phyloP scores from a whole-genome alignment of 2,113 vertebrate species.

The Anhinga rufa region DNA sequence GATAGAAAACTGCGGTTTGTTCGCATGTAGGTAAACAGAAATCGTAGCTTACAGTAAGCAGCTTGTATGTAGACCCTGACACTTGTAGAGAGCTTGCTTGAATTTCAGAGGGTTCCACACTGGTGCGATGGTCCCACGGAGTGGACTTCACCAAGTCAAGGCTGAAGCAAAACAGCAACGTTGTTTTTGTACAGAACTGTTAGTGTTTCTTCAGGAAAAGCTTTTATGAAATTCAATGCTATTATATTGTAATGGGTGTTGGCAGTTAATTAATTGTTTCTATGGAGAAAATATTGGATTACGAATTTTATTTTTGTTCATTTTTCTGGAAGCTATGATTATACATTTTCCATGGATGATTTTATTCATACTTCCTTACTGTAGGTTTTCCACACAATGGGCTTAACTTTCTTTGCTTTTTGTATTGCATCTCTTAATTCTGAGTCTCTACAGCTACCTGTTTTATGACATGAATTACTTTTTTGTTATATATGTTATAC shows the following conservation, averaged over 20 bases:
- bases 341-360: neutral
- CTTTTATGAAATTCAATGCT: neutral
- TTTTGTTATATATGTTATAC: neutral
- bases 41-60: neutral
- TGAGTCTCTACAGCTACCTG: neutral
- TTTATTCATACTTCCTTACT: neutral
- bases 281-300: neutral
- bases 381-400: neutral
- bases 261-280: neutral
- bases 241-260: neutral
- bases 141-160: neutral
- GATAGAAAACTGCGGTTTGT: neutral
- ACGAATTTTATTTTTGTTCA: neutral
- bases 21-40: neutral
- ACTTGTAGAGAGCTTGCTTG: neutral
- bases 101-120: neutral
- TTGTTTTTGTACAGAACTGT: neutral
- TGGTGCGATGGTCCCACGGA: neutral
- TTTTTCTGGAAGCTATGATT: neutral
- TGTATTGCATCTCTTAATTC: neutral
- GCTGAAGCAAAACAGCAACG: neutral
- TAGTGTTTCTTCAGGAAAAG: slow-evolving; percentile 5
- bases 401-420: neutral
- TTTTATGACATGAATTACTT: neutral
- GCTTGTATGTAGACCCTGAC: neutral